These are phyloP conservation scores for Mycetomoellerius zeteki DNA, from an alignment of 1,140 invertebrate species.

Conservation along the genomic window DNA sequence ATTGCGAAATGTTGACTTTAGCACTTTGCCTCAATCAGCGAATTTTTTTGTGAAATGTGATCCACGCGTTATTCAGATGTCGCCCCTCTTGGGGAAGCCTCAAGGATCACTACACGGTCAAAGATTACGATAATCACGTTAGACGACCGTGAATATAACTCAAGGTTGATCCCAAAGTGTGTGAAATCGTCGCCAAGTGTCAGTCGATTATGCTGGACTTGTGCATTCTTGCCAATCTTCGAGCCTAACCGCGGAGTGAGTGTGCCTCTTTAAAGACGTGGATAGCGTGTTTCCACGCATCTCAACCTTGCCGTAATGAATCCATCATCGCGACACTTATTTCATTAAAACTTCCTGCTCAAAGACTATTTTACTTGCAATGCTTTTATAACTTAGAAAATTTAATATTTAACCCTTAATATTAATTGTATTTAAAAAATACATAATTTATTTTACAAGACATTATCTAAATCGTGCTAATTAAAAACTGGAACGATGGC, in stretches of 20 bases:
- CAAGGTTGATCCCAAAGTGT: neutral
- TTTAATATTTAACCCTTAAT: neutral
- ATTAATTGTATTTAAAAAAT: neutral
- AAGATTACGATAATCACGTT: conserved; percentile 7
- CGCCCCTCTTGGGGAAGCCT: neutral
- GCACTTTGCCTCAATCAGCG: neutral
- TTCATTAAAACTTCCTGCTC: conserved; percentile 7
- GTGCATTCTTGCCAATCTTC: neutral
- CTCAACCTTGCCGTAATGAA: conserved; percentile 38
- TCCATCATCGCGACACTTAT: neutral
- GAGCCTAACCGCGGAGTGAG: conserved; percentile 39
- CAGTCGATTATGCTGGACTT: neutral
- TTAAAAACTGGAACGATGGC: neutral
- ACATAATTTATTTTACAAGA: neutral
- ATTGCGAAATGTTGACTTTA: neutral
- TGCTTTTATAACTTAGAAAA: neutral
- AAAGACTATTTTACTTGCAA: neutral
- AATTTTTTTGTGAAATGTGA: neutral
- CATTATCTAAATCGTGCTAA: neutral
- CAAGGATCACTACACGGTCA: neutral
- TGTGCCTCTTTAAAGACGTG: conserved; percentile 68
- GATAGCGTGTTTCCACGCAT: conserved; percentile 42
- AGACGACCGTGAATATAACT: neutral
- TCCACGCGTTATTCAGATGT: neutral
- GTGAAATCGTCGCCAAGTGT: conserved; percentile 28